Percentiles rank a stretch among this genome's conserved stretches.
Evolutionary conservation across 2,113 vertebrate species (phyloP).

Genomic region (Reinhardtius hippoglossoides): DNA sequence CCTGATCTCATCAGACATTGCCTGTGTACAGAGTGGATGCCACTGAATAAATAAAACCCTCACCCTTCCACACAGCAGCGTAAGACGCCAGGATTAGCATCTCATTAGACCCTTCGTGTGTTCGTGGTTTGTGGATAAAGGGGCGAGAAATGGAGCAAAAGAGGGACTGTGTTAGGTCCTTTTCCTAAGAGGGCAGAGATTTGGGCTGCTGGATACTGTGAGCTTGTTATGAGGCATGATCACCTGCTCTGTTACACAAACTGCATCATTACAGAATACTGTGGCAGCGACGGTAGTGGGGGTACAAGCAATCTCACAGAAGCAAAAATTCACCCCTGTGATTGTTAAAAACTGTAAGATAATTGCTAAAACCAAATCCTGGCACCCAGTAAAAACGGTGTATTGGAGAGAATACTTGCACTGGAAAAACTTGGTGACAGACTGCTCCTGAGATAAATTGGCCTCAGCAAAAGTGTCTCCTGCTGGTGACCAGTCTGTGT

Average conservation of each 20-base stretch:
- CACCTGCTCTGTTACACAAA: conserved; percentile 3
- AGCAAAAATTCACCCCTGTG: conserved; percentile 9
- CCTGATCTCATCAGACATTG: conserved; percentile 70
- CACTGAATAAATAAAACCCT: conserved; percentile 81
- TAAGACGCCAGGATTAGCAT: conserved; percentile 78
- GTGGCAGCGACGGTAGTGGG: neutral
- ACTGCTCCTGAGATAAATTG: conserved; percentile 76
- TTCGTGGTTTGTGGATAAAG: conserved; percentile 60
- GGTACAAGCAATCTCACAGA: neutral
- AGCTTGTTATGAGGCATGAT: conserved; percentile 39
- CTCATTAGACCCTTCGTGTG: conserved; percentile 68
- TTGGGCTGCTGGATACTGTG: conserved; percentile 8
- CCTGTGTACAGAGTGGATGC: conserved; percentile 70
- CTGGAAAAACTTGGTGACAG: conserved; percentile 69
- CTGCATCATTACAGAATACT: conserved; percentile 26
- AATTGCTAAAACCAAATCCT: conserved; percentile 35
- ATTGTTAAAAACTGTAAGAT: conserved; percentile 30
- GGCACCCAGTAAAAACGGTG: conserved; percentile 17
- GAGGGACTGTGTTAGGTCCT: conserved; percentile 26
- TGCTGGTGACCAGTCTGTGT: conserved; percentile 74
- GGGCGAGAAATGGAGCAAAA: conserved; percentile 52
- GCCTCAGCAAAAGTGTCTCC: conserved; percentile 70
- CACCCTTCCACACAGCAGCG: conserved; percentile 66
- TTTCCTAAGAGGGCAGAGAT: conserved; percentile 39
- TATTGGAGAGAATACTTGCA: conserved; percentile 52